Conservation (phyloP, 2,797 vertebrate genomes). For the Paratrypauchen microcephalus region DNA sequence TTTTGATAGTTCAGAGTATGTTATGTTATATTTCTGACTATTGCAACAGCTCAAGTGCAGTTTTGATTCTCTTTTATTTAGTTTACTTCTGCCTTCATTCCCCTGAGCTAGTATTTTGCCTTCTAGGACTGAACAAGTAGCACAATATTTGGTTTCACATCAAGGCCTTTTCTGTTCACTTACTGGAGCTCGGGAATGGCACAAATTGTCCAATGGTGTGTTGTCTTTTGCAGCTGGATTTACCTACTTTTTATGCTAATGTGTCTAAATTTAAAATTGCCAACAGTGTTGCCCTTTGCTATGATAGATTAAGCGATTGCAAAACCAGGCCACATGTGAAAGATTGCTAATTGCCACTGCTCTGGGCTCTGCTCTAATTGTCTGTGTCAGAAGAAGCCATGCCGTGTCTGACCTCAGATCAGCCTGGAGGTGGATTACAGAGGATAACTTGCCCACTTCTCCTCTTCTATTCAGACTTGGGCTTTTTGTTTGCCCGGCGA, state of each 20-base stretch:
- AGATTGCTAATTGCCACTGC: conserved; percentile 32
- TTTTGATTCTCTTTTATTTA: background rate
- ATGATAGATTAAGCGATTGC: conserved; percentile 26
- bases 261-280: conserved; percentile 25
- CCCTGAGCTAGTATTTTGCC: background rate
- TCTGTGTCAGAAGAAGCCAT: conserved; percentile 30
- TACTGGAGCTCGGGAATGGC: background rate
- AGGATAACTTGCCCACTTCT: conserved; percentile 36
- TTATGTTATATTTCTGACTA: conserved; percentile 20
- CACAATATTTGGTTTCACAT: background rate
- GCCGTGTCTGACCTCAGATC: conserved; percentile 57
- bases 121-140: background rate
- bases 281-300: conserved; percentile 20
- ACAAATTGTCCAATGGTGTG: background rate
- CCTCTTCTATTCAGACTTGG: conserved; percentile 30
- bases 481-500: conserved; percentile 66
- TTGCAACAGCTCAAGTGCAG: conserved; percentile 6
- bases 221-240: background rate
- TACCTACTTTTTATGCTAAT: conserved; percentile 30
- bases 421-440: conserved; percentile 56
- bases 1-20: background rate
- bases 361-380: conserved; percentile 31
- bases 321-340: conserved; percentile 45
- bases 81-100: background rate
- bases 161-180: background rate